Evolutionary conservation across 2,797 vertebrate genomes (phyloP).

Genomic region (Xiphorhynchus erythropygius): DNA sequence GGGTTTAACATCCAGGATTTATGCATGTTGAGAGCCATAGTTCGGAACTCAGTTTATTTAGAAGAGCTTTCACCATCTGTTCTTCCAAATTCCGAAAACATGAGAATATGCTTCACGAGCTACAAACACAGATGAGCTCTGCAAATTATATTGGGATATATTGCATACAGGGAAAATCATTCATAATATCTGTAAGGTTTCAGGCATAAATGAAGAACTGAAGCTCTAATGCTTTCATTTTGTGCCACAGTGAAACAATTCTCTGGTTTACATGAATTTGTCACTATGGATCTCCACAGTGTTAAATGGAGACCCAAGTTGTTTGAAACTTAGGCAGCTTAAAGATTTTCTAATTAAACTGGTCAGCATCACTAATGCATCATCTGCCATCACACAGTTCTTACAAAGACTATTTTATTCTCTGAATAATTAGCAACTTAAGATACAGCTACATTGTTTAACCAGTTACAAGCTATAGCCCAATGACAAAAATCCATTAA

Average conservation of each 20-base stretch:
- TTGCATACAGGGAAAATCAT: not conserved
- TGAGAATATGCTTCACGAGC: not conserved
- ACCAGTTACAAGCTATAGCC: not conserved
- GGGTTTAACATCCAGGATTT: not conserved
- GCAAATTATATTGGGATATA: not conserved
- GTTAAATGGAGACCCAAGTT: not conserved
- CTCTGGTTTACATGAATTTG: not conserved
- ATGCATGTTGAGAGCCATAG: not conserved
- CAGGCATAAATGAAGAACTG: not conserved
- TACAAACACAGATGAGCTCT: not conserved
- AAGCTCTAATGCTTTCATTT: not conserved
- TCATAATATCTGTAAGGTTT: not conserved
- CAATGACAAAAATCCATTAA: not conserved
- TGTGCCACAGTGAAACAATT: not conserved
- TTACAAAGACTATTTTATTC: not conserved
- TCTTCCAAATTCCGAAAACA: conserved; percentile 25
- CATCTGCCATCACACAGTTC: not conserved
- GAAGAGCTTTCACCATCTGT: conserved; percentile 13
- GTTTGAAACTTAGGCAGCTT: not conserved
- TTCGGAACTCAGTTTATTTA: not conserved
- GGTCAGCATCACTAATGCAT: not conserved
- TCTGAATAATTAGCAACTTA: not conserved
- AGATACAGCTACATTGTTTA: not conserved
- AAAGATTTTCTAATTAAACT: not conserved
- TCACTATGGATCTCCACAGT: not conserved